Evolutionary conservation across 2,888 invertebrate species (phyloP), one percentile per base, ranked within the genome.

Genomic region (Liposcelis brunnea): DNA sequence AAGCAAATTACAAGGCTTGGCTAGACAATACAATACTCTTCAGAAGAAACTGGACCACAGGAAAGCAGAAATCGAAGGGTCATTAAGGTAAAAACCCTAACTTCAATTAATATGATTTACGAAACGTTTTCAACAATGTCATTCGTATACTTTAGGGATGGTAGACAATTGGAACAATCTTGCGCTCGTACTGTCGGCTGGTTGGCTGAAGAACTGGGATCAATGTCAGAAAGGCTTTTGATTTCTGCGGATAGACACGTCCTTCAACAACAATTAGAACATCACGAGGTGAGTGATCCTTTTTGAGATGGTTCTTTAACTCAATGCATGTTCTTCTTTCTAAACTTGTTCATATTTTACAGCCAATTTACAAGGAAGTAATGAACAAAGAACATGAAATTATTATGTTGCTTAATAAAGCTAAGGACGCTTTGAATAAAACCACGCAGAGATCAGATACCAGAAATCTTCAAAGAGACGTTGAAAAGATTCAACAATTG

Each of bases 321-420:
- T n/a, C n/a, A n/a, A n/a, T n/a, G n/a, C n/a, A n/a, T 38, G 16
- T 34, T 11, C 26, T 42, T 34, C 15, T 26, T 14, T 14, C n/a
- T 31, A n/a, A 43, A 26, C 31, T 38, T 26, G 18, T 18, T 8
- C 35, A 11, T 42, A 36, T 35, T 35, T 58, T 58, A 42, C 60
- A 70, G 65, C 89, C 90, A 0, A 71, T 89, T 43, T 91, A 93
- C 62, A 71, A 84, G 31, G 87, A 87, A 56, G 82, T 93, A 2
- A 79, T 87, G 66, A 77, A 81, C 51, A 74, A 85, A 50, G 91
- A 91, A 56, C 90, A 91, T 57, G 93, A 94, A 64, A 80, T 93
- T 1, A 89, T 93, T 52, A 90, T 93, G 80, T 68, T 94, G 12
- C 62, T 94, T 26, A 91, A 93, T 59, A 91, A 90, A 64, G 93